Evolutionary conservation across 2,113 vertebrate species (phyloP).

Genomic region (Amphiprion ocellaris): DNA sequence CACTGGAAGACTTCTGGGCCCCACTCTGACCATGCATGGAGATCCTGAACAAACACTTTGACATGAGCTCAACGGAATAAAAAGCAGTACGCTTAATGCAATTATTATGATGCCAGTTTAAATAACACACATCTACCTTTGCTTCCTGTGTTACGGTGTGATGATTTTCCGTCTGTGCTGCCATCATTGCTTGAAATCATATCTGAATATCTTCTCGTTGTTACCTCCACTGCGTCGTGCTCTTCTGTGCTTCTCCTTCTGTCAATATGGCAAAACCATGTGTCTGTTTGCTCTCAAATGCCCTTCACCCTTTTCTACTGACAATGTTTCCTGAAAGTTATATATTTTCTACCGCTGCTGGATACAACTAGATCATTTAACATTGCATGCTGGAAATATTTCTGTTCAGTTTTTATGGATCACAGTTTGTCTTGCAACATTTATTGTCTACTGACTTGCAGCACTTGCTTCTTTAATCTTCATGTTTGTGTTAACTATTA

Average conservation of each 20-base stretch:
- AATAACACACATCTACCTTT: conserved; percentile 9
- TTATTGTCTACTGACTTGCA: too few species aligned
- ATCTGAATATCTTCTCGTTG: conserved; percentile 14
- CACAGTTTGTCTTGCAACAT: too few species aligned
- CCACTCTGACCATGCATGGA: conserved; percentile 20
- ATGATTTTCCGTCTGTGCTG: conserved; percentile 1
- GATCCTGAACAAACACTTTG: conserved; percentile 51
- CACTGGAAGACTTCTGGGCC: conserved; percentile 46
- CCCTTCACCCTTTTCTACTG: not conserved
- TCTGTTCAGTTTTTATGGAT: too few species aligned
- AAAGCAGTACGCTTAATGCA: not conserved
- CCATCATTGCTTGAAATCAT: conserved; percentile 14
- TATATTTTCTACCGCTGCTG: too few species aligned
- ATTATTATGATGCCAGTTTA: not conserved
- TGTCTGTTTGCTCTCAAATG: not conserved
- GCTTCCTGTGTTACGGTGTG: not conserved
- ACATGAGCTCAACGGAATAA: not conserved
- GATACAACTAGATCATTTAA: too few species aligned
- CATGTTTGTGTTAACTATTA: too few species aligned
- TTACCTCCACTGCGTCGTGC: not conserved
- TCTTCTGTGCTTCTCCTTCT: not conserved
- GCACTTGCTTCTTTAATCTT: too few species aligned
- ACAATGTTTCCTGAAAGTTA: not conserved
- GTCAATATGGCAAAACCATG: conserved; percentile 51
- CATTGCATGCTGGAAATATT: too few species aligned